Base-by-base conservation (phyloP, 1,140 invertebrate genomes). In the Zaprionus ghesquierei region DNA sequence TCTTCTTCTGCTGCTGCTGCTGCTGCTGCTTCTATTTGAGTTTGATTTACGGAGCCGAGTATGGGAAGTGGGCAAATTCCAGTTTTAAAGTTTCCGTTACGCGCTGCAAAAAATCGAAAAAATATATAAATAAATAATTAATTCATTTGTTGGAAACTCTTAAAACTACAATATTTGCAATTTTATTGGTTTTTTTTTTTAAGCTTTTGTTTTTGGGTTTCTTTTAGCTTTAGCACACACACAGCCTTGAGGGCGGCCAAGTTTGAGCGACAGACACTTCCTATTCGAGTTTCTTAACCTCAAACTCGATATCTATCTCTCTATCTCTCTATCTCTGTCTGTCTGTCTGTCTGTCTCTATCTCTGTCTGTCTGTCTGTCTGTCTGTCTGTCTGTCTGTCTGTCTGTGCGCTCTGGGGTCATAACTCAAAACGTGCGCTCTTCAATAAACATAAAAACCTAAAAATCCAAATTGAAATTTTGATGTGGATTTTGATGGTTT, bases 271-370 rank as follows among this genome's bases (percentile, higher is more conserved):
- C 5, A 33, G 29, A 33, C 59, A 75, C 54, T 75, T 75, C 72
- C 72, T 75, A 60, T 53, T 75, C 63, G 15, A 71, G 72, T 62
- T 75, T 75, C 27, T 70, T 63, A 53, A 75, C 59, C 72, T 64
- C 54, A 64, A 53, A 41, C 44, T 46, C 22, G 31, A 46, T 46
- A 46, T 46, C 41, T 46, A 18, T 22, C 18, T 4, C 15, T 41
- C n/a, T 46, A 46, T 46, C 41, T 46, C 41, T 22, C 18, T 4
- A 41, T 41, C n/a, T 41, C 1, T 1, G n/a, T 22, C 41, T 46
- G 41, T 44, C 41, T 10, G 41, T 44, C 41, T 20, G 2, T 15
- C 41, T 15, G 41, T 20, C 12, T 23, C 41, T 25, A 46, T 46
- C 20, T n/a, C n/a, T n/a, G n/a, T n/a, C n/a, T n/a, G n/a, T n/a